These are phyloP conservation scores for Dysmachus trigonus DNA, from an alignment of 2,888 invertebrate species.

Conservation along the genomic window DNA sequence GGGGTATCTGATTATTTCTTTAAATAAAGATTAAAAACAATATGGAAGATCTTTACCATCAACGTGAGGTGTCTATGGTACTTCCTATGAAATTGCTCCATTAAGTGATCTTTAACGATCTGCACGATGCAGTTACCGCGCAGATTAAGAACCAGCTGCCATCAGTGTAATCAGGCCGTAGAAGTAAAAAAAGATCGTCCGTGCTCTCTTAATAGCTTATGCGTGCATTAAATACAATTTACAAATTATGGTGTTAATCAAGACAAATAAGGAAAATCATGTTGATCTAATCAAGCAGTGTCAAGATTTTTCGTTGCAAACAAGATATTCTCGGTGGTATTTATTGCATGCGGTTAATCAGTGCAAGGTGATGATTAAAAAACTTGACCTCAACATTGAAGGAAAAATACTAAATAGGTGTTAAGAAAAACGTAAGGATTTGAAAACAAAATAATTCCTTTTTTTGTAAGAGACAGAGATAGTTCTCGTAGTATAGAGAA, in stretches of 20 bases:
- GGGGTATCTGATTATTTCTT: neutral
- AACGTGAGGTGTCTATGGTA: neutral
- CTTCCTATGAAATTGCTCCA: neutral
- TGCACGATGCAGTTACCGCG: neutral
- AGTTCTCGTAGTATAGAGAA: no score
- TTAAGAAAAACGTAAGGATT: neutral
- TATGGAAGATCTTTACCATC: neutral
- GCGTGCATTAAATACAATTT: neutral
- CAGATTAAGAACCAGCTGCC: neutral
- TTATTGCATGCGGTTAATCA: neutral
- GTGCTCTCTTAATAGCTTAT: neutral
- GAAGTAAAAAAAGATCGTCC: neutral
- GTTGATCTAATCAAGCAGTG: neutral
- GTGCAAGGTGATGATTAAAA: neutral
- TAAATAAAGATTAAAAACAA: no score
- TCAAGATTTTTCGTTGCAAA: neutral
- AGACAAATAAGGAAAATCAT: neutral
- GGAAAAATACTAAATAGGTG: neutral
- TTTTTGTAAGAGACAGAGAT: no score
- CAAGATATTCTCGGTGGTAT: neutral
- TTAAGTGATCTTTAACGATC: neutral
- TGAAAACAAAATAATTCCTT: no score
- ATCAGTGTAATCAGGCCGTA: neutral
- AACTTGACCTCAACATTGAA: neutral
- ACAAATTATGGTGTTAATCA: neutral